Percentiles rank a stretch among this genome's conserved stretches.
Evolutionary conservation across 2,113 vertebrate species (phyloP).

Genomic region (Cyanoramphus novaezelandiae): DNA sequence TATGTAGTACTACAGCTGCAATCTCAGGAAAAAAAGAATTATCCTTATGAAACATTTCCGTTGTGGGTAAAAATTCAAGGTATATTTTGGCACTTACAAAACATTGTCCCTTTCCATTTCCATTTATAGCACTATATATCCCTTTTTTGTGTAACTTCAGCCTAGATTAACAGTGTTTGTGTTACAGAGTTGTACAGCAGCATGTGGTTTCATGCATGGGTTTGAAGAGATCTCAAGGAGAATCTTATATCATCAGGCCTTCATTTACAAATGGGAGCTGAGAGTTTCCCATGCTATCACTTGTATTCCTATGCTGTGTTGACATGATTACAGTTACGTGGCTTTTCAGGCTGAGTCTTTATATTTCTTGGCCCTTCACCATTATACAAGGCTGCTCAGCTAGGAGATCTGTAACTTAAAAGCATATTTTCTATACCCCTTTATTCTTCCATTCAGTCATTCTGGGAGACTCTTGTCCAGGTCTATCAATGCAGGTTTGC

Average conservation of each 20-base stretch:
- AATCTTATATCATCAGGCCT: not conserved
- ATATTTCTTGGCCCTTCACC: not conserved
- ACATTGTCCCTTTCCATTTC: not conserved
- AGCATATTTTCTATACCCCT: not conserved
- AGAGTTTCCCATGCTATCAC: not conserved
- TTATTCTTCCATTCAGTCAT: not conserved
- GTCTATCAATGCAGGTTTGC: not conserved
- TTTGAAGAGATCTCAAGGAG: not conserved
- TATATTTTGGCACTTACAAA: not conserved
- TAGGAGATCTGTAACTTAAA: not conserved
- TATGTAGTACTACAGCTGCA: not conserved
- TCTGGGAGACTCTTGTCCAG: not conserved
- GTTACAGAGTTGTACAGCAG: not conserved
- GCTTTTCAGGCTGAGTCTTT: not conserved
- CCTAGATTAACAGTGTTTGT: not conserved
- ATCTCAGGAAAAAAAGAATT: not conserved
- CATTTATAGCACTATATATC: not conserved
- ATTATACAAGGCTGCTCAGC: not conserved
- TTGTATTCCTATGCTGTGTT: accelerated
- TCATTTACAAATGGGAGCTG: not conserved
- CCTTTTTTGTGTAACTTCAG: not conserved
- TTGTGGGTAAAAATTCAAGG: not conserved
- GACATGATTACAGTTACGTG: not conserved
- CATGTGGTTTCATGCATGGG: not conserved
- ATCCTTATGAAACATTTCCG: not conserved